Base-by-base conservation (phyloP, 2,797 vertebrate species). In the Etheostoma nigrum region DNA sequence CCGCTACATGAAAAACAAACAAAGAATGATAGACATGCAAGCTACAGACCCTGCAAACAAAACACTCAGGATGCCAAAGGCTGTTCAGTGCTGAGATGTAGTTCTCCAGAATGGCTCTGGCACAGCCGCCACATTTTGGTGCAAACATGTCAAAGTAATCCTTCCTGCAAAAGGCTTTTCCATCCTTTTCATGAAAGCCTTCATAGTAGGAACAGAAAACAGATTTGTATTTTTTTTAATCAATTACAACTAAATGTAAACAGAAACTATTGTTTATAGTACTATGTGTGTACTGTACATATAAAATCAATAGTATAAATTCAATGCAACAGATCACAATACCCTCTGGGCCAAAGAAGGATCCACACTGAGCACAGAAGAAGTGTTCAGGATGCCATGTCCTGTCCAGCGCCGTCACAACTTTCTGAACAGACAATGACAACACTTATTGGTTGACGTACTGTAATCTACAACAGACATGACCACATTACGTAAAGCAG, bases 311-410 rank as follows among this genome's bases (percentile, higher is more conserved):
- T 2, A 23, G 27, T 18, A 8, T 51, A 19, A 12, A 14, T 5
- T n/a, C 7, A 12, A 48, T 4, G 40, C 6, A 54, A 33, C n/a
- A 48, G 5, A 42, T 16, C 12, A 1, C 23, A 30, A 2, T 72
- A 94, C 87, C 98, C 91, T 99, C 98, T 0, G 97, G 97, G 58
- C 98, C 98, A 5, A 99, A 99, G 94, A 99, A 99, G 63, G 97
- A 97, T 51, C 98, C 98, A 78, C 98, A 99, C 86, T 99, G 98
- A 54, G 98, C 98, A 68, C 98, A 99, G 94, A 99, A 99, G 88
- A 99, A 99, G 86, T 99, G 98, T 85, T 99, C 98, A 0, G 98
- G 98, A 66, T 99, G 98, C 98, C 98, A 99, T n/a, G 98, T 99
- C 85, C 96, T 93, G 81, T 99, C 97, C 89, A 99, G 91, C 53